Evolutionary conservation across 2,113 vertebrate genomes (phyloP), one percentile per base, ranked within the genome.

Genomic region (Microcebus murinus): DNA sequence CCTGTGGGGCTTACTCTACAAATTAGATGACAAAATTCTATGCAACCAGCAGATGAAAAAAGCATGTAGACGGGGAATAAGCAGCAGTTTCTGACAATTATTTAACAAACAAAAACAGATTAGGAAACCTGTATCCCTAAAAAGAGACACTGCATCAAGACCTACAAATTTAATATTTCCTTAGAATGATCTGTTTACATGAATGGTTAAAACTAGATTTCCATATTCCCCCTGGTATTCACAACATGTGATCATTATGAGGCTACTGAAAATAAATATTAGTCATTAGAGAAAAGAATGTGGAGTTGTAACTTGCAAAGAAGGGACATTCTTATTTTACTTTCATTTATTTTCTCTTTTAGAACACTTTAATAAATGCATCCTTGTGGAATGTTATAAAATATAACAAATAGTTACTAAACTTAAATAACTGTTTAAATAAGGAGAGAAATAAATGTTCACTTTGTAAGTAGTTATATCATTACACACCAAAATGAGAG

Each of bases 291-390:
- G 36, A 74, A 95, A 94, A 89, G 8, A 85, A 36, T 79, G 12
- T 50, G 70, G 42, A 70, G 5, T 90, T 87, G 59, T 20, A 45
- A 29, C 45, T 87, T 63, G 1, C n/a, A 70, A 95, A 94, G 45
- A 61, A 45, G 11, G 8, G 10, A 13, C 21, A 85, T 86, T 92
- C 68, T 61, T 59, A 55, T 55, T 55, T 55, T 29, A 84, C 27
- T 65, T 88, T 90, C 14, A 71, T 89, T 70, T 59, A 81, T 85
- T 74, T 95, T 77, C 13, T 14, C 39, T 31, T 70, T 94, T 92
- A 42, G 52, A 84, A 65, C n/a, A 87, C 5, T 81, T 79, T 42
- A 90, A 59, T 88, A 70, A 86, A 0, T 76, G 1, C 4, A 39
- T 73, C 11, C 52, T 68, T 82, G 63, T 8, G 14, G 23, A 81